Evolutionary conservation across 2,888 invertebrate species (phyloP).

Genomic region (Cheilosia pagana): DNA sequence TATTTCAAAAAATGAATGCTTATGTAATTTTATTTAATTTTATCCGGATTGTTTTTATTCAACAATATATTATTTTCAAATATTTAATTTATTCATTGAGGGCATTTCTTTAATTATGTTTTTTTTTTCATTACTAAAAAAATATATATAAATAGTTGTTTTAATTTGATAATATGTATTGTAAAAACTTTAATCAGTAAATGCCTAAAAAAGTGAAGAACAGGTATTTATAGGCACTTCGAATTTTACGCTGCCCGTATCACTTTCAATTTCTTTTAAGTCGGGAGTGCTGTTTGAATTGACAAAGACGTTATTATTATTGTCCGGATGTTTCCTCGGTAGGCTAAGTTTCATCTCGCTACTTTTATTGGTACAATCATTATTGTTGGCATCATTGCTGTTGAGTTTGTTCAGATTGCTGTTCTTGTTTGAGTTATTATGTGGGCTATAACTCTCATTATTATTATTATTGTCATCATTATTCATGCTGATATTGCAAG

Average conservation of each 20-base stretch:
- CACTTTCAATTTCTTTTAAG: slow-evolving; percentile 7
- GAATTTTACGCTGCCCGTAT: background rate
- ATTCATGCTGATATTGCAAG: slow-evolving; percentile 18
- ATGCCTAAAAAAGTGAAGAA: slow-evolving; percentile 8
- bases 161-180: too few relatives aligned
- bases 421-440: slow-evolving; percentile 79
- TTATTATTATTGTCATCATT: slow-evolving; percentile 56
- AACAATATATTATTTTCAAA: too few relatives aligned
- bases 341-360: slow-evolving; percentile 20
- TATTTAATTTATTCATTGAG: too few relatives aligned
- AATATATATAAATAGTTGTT: too few relatives aligned
- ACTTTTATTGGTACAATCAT: slow-evolving; percentile 56
- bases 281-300: slow-evolving; percentile 6
- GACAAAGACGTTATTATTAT: slow-evolving; percentile 46
- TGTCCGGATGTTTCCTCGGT: slow-evolving; percentile 33
- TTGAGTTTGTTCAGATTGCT: slow-evolving; percentile 42
- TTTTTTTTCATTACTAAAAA: too few relatives aligned
- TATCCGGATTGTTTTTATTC: too few relatives aligned
- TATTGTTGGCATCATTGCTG: slow-evolving; percentile 55
- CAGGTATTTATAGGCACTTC: slow-evolving; percentile 7
- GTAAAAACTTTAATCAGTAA: too few relatives aligned
- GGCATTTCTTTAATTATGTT: too few relatives aligned
- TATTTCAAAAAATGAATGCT: too few relatives aligned
- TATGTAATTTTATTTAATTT: too few relatives aligned
- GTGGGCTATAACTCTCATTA: slow-evolving; percentile 78